phyloP scores from a whole-genome alignment of 2,888 invertebrate genomes.

The Neoaliturus tenellus region DNA sequence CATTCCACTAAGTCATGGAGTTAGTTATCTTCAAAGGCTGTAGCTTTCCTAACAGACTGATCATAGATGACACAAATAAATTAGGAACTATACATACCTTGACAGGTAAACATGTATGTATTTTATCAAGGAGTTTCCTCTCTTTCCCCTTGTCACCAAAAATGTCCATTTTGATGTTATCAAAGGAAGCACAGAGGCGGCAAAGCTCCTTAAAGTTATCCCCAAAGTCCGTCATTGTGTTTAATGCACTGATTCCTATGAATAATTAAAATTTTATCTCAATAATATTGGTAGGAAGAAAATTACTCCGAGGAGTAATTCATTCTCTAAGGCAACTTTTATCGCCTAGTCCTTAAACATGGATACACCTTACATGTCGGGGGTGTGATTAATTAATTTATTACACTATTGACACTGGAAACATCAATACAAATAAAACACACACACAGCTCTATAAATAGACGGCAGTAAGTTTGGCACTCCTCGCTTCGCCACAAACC shows the following conservation, averaged over 20 bases:
- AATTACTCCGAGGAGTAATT: not conserved
- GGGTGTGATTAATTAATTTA: not conserved
- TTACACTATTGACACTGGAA: not conserved
- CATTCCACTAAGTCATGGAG: too few species aligned
- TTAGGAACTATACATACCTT: conserved; percentile 70
- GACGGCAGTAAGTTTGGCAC: not conserved
- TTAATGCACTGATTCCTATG: not conserved
- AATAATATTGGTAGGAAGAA: not conserved
- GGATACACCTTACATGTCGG: not conserved
- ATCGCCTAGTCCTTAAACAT: not conserved
- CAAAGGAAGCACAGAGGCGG: conserved; percentile 73
- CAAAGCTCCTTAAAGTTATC: conserved; percentile 72
- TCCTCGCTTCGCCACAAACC: not conserved
- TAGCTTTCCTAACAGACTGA: too few species aligned
- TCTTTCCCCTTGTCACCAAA: conserved; percentile 73
- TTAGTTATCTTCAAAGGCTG: too few species aligned
- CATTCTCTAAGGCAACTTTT: not conserved
- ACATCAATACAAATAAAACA: not conserved
- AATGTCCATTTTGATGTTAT: conserved; percentile 73
- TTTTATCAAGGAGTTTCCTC: conserved; percentile 73
- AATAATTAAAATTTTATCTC: not conserved
- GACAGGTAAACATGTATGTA: conserved; percentile 73
- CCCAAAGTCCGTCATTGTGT: conserved; percentile 69
- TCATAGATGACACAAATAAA: not conserved
- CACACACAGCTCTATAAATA: not conserved